Percentiles rank a stretch among this genome's conserved stretches.
Conservation (phyloP, 2,888 invertebrate species). For the Xanthia icteritia region DNA sequence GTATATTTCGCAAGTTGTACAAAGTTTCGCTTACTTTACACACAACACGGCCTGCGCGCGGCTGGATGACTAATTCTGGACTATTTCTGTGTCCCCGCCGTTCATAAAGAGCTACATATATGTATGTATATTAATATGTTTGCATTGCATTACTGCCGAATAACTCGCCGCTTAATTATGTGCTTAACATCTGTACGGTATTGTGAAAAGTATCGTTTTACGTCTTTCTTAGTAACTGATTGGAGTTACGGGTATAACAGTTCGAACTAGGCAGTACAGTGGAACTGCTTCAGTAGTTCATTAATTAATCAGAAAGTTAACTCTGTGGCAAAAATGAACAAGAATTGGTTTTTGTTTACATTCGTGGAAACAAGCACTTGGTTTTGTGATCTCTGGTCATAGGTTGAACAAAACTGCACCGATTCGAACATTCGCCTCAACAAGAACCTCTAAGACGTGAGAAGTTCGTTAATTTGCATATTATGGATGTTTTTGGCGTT, state of each 20-base stretch:
- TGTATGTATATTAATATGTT: slow-evolving; percentile 52
- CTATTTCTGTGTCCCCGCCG: slow-evolving; percentile 77
- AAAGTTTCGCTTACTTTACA: slow-evolving; percentile 49
- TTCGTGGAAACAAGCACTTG: background rate
- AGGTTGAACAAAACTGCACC: background rate
- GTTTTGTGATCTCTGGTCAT: background rate
- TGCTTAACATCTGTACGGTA: slow-evolving; percentile 51
- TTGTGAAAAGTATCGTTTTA: slow-evolving; percentile 44
- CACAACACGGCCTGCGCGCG: slow-evolving; percentile 43
- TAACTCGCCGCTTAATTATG: slow-evolving; percentile 58
- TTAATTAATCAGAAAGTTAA: background rate
- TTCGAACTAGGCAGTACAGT: background rate
- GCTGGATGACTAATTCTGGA: slow-evolving; percentile 78
- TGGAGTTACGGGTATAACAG: slow-evolving; percentile 2
- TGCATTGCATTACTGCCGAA: slow-evolving; percentile 58
- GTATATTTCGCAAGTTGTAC: slow-evolving; percentile 53
- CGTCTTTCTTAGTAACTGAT: slow-evolving; percentile 33
- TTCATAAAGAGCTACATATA: slow-evolving; percentile 57
- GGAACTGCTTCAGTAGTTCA: background rate
- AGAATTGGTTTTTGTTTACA: background rate
- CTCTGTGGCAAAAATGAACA: background rate
- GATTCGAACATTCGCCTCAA: background rate
- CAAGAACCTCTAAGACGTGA: background rate
- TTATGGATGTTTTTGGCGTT: background rate
- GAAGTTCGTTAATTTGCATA: background rate